Conservation (phyloP, 2,113 vertebrate species). For the Zosterops pallidus region DNA sequence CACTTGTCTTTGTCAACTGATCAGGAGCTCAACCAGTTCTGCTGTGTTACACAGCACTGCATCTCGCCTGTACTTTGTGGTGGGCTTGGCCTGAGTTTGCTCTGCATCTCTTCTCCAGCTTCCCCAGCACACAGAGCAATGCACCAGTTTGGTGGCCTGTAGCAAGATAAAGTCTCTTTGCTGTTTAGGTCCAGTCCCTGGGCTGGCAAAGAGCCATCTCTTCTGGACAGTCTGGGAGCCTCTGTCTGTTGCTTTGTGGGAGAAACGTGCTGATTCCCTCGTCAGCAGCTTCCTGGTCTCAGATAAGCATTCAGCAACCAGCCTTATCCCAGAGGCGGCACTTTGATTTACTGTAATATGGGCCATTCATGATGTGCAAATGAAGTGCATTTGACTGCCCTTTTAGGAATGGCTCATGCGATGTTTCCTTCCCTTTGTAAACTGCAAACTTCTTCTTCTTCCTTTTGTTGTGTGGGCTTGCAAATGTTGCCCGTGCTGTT, state of each 20-base stretch:
- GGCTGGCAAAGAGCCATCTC: not conserved
- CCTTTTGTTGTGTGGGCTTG: not conserved
- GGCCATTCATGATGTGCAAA: constrained; percentile 51
- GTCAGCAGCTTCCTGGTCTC: not conserved
- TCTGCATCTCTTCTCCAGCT: not conserved
- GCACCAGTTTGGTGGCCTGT: not conserved
- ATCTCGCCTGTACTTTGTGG: not conserved
- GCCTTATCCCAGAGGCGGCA: not conserved
- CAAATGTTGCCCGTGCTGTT: not conserved
- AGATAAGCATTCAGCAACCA: not conserved
- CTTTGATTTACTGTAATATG: constrained; percentile 25
- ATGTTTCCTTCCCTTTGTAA: constrained; percentile 39
- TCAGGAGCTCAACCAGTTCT: not conserved
- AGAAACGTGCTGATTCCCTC: not conserved
- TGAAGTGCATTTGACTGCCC: constrained; percentile 28
- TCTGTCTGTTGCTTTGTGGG: not conserved
- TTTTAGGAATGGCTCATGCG: constrained; percentile 16
- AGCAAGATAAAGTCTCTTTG: not conserved
- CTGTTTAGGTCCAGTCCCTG: not conserved
- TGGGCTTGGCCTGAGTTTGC: not conserved
- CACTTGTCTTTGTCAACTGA: not conserved
- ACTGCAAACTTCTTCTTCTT: not conserved
- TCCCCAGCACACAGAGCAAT: rapidly evolving
- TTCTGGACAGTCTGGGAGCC: not conserved
- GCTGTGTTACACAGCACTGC: not conserved